Conservation (phyloP, 53 echinoderm and acorn worm species). For the Pentamera pediparva region DNA sequence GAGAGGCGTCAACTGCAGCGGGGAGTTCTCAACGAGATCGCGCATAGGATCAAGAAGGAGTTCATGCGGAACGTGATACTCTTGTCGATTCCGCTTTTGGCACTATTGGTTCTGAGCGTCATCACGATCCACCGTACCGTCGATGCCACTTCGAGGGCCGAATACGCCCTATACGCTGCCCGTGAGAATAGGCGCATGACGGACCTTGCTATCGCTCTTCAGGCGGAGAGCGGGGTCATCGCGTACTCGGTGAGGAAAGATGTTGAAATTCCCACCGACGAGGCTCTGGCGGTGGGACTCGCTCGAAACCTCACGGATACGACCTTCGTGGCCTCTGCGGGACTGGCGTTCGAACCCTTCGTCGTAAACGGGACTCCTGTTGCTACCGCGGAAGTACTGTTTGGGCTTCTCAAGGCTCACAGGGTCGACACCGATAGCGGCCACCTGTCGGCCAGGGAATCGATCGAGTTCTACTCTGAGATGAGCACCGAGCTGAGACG, state of each 20-base stretch:
- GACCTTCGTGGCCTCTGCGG: background rate
- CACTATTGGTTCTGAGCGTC: background rate
- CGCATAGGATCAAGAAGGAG: conserved; percentile 1
- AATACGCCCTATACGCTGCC: background rate
- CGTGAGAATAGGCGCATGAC: background rate
- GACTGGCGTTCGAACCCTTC: background rate
- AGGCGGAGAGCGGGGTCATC: conserved; percentile 41
- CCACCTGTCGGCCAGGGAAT: background rate
- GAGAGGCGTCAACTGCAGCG: background rate
- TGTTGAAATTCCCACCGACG: too few species aligned
- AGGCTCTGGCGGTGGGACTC: too few species aligned
- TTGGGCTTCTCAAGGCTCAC: background rate
- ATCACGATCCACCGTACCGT: conserved; percentile 9
- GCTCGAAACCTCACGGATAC: background rate
- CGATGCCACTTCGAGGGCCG: background rate
- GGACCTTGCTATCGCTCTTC: conserved; percentile 8
- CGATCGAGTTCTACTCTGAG: conserved; percentile 28
- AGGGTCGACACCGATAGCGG: background rate
- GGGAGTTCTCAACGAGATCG: background rate
- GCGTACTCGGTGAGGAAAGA: too few species aligned
- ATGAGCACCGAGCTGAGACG: conserved; percentile 23
- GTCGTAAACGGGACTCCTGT: background rate
- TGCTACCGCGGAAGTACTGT: background rate
- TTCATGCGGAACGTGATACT: background rate
- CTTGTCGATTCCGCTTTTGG: background rate